A percentile compares a stretch with the other conserved stretches of the same genome.
Conservation (phyloP, 2,113 vertebrate genomes). For the Misgurnus mizolepis region DNA sequence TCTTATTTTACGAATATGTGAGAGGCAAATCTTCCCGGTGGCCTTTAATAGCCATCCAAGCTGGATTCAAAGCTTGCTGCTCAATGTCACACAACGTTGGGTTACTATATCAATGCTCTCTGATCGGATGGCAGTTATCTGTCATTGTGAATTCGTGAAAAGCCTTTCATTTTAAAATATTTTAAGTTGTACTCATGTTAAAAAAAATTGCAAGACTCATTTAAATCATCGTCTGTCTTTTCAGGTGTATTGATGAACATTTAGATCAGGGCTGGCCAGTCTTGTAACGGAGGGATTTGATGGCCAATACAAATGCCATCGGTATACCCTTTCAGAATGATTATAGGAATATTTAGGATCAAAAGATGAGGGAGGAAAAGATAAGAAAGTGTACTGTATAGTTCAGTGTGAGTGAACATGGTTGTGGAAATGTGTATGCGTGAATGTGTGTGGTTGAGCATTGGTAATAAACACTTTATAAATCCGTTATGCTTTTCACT, state of each 20-base stretch:
- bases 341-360: constrained; percentile 28
- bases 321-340: constrained; percentile 26
- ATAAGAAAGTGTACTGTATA: constrained; percentile 60
- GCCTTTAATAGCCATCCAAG: constrained; percentile 47
- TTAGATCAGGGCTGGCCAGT: constrained; percentile 34
- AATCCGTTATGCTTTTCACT: constrained; percentile 30
- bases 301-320: constrained; percentile 21
- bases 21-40: constrained; percentile 23
- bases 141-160: constrained; percentile 39
- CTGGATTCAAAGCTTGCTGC: constrained; percentile 34
- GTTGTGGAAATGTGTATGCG: constrained; percentile 48
- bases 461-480: constrained; percentile 68
- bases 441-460: constrained; percentile 52
- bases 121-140: constrained; percentile 36
- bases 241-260: constrained; percentile 33
- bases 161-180: constrained; percentile 44
- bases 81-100: constrained; percentile 14
- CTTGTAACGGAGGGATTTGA: constrained; percentile 13
- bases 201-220: constrained; percentile 46
- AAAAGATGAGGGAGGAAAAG: constrained; percentile 15
- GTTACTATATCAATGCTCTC: constrained; percentile 35
- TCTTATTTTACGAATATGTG: constrained; percentile 34
- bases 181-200: constrained; percentile 42
- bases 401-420: constrained; percentile 58
- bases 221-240: constrained; percentile 44